Percentiles rank a stretch among this genome's conserved stretches.
Conservation (phyloP, 2,797 vertebrate species). For the Cheirogaleus major region DNA sequence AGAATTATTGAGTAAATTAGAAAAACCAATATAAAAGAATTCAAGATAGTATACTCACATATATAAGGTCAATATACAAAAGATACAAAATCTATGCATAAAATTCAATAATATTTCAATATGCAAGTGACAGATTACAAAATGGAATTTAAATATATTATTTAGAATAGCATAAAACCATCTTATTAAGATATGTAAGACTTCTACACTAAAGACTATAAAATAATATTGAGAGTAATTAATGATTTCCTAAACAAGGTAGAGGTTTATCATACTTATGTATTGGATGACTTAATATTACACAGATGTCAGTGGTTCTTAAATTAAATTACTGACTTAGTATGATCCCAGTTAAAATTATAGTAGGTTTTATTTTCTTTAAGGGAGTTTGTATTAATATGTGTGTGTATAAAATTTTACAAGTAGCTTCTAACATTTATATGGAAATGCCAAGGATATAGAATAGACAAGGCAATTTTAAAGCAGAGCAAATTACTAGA, state of each 20-base stretch:
- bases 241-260: background rate
- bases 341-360: background rate
- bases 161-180: background rate
- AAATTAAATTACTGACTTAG: background rate
- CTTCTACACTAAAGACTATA: background rate
- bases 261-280: background rate
- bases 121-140: background rate
- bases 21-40: background rate
- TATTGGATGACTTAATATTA: background rate
- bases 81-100: background rate
- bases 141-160: background rate
- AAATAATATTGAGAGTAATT: background rate
- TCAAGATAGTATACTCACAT: background rate
- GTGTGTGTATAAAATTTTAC: background rate
- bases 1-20: background rate
- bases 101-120: background rate
- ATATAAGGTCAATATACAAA: background rate
- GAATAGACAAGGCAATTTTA: background rate
- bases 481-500: background rate
- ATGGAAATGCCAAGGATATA: background rate
- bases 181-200: background rate
- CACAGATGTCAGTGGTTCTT: background rate
- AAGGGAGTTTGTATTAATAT: background rate
- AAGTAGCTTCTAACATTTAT: background rate
- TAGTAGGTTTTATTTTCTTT: background rate